A percentile compares a stretch with the other conserved stretches of the same genome.
These are phyloP conservation scores for Torymus tubicola DNA, from an alignment of 2,888 invertebrate genomes.

Conservation along the genomic window DNA sequence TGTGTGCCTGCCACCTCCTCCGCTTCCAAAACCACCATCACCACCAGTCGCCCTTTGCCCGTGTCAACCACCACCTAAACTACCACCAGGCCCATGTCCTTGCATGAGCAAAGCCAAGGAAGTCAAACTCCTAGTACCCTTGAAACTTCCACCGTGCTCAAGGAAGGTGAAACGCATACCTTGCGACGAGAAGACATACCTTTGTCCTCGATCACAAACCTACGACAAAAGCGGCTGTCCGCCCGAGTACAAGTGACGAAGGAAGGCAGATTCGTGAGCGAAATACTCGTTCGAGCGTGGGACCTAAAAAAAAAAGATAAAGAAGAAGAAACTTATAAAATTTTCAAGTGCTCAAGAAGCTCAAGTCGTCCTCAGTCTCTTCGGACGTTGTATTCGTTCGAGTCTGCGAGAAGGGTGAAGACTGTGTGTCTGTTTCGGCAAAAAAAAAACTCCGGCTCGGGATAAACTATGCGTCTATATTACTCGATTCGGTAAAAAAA, in stretches of 20 bases:
- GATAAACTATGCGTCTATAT: background rate
- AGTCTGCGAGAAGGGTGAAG: background rate
- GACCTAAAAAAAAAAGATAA: slow-evolving; percentile 8
- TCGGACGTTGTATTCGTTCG: slow-evolving; percentile 46
- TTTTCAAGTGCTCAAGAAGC: slow-evolving; percentile 40
- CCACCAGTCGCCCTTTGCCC: slow-evolving; percentile 65
- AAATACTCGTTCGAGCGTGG: background rate
- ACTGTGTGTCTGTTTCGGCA: too few relatives aligned
- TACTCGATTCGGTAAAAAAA: background rate
- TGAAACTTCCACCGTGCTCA: slow-evolving; percentile 58
- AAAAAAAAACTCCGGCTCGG: slow-evolving; percentile 10
- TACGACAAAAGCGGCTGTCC: background rate
- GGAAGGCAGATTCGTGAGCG: background rate
- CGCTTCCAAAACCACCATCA: slow-evolving; percentile 64
- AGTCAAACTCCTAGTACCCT: slow-evolving; percentile 27
- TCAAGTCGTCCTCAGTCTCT: slow-evolving; percentile 36
- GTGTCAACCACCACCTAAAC: slow-evolving; percentile 68
- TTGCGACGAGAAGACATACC: slow-evolving; percentile 38
- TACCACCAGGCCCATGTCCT: slow-evolving; percentile 70
- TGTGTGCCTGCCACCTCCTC: background rate
- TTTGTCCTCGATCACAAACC: slow-evolving; percentile 52
- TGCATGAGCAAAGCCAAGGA: slow-evolving; percentile 54
- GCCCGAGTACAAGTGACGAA: background rate
- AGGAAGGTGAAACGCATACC: slow-evolving; percentile 57
- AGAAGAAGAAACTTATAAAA: background rate